These are phyloP conservation scores for Botrylloides violaceus DNA, from an alignment of 23 tunicate species.

Conservation along the genomic window DNA sequence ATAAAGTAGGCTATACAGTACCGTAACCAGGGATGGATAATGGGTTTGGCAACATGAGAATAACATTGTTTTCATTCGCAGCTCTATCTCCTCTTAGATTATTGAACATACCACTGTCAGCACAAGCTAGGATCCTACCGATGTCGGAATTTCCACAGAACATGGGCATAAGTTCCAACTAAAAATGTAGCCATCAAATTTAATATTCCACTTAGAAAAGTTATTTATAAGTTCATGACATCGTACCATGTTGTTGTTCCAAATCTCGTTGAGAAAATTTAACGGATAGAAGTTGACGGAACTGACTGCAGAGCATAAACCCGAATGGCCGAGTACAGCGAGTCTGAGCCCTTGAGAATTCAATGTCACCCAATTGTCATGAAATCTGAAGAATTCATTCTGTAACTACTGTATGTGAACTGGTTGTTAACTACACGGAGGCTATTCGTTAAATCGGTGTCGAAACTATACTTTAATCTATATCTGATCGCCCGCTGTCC, in stretches of 20 bases:
- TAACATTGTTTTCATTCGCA: neutral
- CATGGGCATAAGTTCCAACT: neutral
- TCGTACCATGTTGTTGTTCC: neutral
- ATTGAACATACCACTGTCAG: neutral
- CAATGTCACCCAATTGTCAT: neutral
- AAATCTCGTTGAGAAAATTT: neutral
- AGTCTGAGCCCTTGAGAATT: neutral
- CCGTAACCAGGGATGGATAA: neutral
- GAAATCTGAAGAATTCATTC: neutral
- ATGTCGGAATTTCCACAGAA: neutral
- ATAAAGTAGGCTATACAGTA: neutral
- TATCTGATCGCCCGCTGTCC: too few relatives aligned
- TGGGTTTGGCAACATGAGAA: neutral
- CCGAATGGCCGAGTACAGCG: neutral
- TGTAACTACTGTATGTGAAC: too few relatives aligned
- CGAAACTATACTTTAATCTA: too few relatives aligned
- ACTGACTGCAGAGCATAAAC: neutral
- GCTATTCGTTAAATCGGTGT: too few relatives aligned
- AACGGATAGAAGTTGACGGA: neutral
- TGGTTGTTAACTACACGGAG: too few relatives aligned
- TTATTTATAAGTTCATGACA: too few relatives aligned
- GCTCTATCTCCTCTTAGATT: neutral
- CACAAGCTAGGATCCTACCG: neutral
- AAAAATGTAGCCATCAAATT: too few relatives aligned
- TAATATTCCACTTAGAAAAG: too few relatives aligned